These are phyloP conservation scores for Adrianichthys oophorus DNA, from an alignment of 2,797 vertebrate species.

Conservation along the genomic window DNA sequence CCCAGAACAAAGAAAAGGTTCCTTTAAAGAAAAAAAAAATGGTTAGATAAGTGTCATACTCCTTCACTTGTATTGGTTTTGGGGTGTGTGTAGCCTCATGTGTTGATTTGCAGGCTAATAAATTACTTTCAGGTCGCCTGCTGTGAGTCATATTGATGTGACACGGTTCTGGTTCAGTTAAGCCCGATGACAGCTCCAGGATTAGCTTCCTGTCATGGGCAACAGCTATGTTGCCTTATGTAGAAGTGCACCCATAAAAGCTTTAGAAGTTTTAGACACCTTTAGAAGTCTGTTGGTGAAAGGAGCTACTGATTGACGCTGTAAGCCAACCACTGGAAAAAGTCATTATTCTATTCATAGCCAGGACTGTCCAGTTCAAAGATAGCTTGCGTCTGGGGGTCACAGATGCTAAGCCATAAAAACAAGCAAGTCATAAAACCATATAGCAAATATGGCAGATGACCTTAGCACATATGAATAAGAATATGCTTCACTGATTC, in stretches of 20 bases:
- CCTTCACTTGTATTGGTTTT: too few relatives aligned
- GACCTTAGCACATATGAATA: slow-evolving; percentile 25
- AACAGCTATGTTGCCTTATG: slow-evolving; percentile 5
- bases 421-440: slow-evolving; percentile 27
- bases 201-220: slow-evolving; percentile 32
- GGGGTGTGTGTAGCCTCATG: too few relatives aligned
- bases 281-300: too few relatives aligned
- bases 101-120: too few relatives aligned
- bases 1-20: slow-evolving; percentile 15
- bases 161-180: slow-evolving; percentile 25
- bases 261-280: too few relatives aligned
- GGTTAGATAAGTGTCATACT: neutral
- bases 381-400: slow-evolving; percentile 28
- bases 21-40: slow-evolving; percentile 30
- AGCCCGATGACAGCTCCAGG: slow-evolving; percentile 18
- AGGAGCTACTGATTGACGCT: too few relatives aligned
- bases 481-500: slow-evolving; percentile 22
- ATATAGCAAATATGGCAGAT: slow-evolving; percentile 19
- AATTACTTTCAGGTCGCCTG: neutral
- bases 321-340: slow-evolving; percentile 5
- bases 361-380: neutral
- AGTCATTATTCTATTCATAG: slow-evolving; percentile 40
- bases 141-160: slow-evolving; percentile 32
- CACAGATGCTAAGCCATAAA: slow-evolving; percentile 14
- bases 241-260: too few relatives aligned